Base-by-base conservation (phyloP, 2,797 vertebrate species). In the Adelosebastes latens region DNA sequence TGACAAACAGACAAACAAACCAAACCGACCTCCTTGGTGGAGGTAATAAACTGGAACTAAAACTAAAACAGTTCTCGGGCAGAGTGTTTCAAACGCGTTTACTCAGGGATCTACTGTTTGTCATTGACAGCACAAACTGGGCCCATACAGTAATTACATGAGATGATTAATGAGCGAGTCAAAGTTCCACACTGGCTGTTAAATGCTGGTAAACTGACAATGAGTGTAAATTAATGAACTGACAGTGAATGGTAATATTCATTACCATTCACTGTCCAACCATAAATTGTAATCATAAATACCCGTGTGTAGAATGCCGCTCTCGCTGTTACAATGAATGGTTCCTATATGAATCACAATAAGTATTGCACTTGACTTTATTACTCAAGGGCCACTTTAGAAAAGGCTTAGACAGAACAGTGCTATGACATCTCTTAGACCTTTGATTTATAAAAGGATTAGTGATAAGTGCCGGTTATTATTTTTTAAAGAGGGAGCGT, bases 171-270 rank as follows among this genome's bases (percentile, higher is more conserved):
- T 18, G n/a, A 59, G 24, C 14, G 24, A 64, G 55, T 66, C 62
- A 59, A 65, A 58, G 27, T 13, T 59, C 24, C 53, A 53, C 1
- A 39, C 16, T 13, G 25, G 31, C 77, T 63, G 42, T 42, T 55
- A 64, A 55, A 63, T 4, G 20, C 72, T 75, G 64, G 1, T 49
- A 25, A 70, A 76, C 39, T 39, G 12, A 63, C 60, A 10, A 56
- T 53, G 29, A 60, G 70, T 42, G 67, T 42, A 31, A 49, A 76
- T 63, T n/a, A 75, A 70, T 67, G 27, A 59, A 67, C 25, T 46
- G 64, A 74, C 53, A 71, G 36, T 72, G 46, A 66, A 65, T 8
- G 22, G 27, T 49, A 22, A 34, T 10, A 46, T 8, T 42, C n/a
- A 53, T 53, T 65, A 52, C 6, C 22, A 39, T 27, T 68, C 25